Percentiles rank a stretch among this genome's conserved stretches.
These are phyloP conservation scores for Anguilla japonica DNA, from an alignment of 2,113 vertebrate species.

Conservation along the genomic window DNA sequence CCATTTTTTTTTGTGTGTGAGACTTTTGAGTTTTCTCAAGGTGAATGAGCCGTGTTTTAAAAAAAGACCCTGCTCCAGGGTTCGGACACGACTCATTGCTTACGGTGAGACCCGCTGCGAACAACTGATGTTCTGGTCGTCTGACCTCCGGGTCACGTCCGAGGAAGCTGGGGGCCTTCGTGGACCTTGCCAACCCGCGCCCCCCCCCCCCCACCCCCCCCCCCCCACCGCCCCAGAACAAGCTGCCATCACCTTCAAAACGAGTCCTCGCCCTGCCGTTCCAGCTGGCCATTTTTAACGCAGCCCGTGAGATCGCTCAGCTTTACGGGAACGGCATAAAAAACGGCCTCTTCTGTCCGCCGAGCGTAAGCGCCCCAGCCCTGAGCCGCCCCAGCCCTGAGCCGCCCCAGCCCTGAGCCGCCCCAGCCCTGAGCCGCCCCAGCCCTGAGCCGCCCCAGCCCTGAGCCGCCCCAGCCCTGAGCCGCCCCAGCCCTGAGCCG, in stretches of 20 bases:
- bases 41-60: neutral
- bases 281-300: neutral
- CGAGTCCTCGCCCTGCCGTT: neutral
- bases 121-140: neutral
- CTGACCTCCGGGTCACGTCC: neutral
- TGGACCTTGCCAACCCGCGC: neutral
- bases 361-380: neutral
- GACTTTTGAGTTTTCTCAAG: neutral
- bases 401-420: too few species aligned
- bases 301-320: neutral
- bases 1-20: neutral
- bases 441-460: too few species aligned
- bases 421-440: too few species aligned
- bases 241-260: neutral
- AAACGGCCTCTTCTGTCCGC: slow-evolving; percentile 41
- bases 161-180: neutral
- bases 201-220: neutral
- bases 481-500: too few species aligned
- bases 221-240: neutral
- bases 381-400: too few species aligned
- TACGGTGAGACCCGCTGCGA: neutral
- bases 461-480: too few species aligned
- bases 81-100: neutral
- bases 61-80: neutral
- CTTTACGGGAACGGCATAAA: slow-evolving; percentile 10